Conservation (phyloP, 2,888 invertebrate species). For the Cheiracanthium punctorium region DNA sequence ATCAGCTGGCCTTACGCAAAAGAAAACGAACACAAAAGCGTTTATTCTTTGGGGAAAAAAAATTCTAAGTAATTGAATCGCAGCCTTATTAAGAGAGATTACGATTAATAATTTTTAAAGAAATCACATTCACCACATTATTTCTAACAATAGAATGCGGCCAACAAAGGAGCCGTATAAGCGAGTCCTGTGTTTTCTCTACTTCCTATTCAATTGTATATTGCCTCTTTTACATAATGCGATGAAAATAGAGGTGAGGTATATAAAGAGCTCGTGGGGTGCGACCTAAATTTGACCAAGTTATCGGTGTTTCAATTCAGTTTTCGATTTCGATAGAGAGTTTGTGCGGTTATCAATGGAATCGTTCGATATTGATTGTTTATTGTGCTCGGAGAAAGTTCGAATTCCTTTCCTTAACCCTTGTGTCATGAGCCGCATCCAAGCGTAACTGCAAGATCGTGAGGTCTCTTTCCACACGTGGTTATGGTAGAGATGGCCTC, state of each 20-base stretch:
- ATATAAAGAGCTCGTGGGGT: neutral
- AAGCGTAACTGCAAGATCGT: too few relatives aligned
- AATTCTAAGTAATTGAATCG: too few relatives aligned
- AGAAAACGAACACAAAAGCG: too few relatives aligned
- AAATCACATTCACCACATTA: neutral
- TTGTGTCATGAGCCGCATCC: neutral
- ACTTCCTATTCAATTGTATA: neutral
- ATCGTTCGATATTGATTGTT: neutral
- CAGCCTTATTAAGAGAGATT: neutral
- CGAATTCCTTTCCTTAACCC: neutral
- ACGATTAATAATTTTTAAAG: neutral
- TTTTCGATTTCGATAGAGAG: conserved; percentile 42
- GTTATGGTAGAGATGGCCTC: too few relatives aligned
- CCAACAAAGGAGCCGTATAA: neutral
- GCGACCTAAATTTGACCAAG: conserved; percentile 30
- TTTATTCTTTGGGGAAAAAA: neutral
- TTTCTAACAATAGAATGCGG: neutral
- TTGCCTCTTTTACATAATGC: conserved; percentile 2
- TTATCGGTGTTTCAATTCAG: conserved; percentile 26
- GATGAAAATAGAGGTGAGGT: conserved; percentile 6
- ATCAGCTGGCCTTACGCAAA: too few relatives aligned
- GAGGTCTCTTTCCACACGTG: too few relatives aligned
- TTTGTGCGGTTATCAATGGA: neutral
- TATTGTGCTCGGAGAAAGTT: neutral
- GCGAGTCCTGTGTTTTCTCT: neutral